These are phyloP conservation scores for Xiphophorus hellerii DNA, from an alignment of 2,113 vertebrate species.

Conservation along the genomic window DNA sequence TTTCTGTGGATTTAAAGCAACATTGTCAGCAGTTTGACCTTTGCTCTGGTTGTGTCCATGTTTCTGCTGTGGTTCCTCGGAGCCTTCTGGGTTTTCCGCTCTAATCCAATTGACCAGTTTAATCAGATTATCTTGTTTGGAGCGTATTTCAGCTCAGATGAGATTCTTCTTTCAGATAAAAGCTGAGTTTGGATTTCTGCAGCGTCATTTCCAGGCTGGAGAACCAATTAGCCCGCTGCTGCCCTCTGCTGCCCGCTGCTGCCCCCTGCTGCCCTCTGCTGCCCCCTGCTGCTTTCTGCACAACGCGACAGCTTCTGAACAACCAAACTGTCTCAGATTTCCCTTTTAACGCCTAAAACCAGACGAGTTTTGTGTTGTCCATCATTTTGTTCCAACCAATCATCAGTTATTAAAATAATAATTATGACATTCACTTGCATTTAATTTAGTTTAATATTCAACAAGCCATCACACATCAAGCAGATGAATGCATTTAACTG, in stretches of 20 bases:
- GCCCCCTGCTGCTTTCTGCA: too few species aligned
- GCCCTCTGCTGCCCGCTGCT: too few species aligned
- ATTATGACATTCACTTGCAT: too few species aligned
- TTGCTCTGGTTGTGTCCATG: not conserved
- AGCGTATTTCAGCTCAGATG: not conserved
- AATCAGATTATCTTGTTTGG: not conserved
- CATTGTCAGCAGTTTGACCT: not conserved
- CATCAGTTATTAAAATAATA: too few species aligned
- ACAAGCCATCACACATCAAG: too few species aligned
- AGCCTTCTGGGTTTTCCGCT: not conserved
- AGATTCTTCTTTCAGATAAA: not conserved
- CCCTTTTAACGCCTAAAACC: too few species aligned
- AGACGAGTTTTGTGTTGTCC: too few species aligned
- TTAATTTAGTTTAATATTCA: too few species aligned
- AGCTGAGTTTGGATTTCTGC: not conserved
- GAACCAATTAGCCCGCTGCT: not conserved
- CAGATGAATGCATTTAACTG: too few species aligned
- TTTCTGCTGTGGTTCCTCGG: not conserved
- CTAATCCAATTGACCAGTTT: not conserved
- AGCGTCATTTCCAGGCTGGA: not conserved
- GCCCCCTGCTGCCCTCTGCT: too few species aligned
- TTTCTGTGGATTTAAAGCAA: not conserved
- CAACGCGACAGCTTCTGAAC: not conserved
- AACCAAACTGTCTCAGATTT: too few species aligned
- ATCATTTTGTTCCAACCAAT: too few species aligned